Percentiles rank a stretch among this genome's conserved stretches.
Evolutionary conservation across 2,888 invertebrate genomes (phyloP).

Genomic region (Sturmia bella): DNA sequence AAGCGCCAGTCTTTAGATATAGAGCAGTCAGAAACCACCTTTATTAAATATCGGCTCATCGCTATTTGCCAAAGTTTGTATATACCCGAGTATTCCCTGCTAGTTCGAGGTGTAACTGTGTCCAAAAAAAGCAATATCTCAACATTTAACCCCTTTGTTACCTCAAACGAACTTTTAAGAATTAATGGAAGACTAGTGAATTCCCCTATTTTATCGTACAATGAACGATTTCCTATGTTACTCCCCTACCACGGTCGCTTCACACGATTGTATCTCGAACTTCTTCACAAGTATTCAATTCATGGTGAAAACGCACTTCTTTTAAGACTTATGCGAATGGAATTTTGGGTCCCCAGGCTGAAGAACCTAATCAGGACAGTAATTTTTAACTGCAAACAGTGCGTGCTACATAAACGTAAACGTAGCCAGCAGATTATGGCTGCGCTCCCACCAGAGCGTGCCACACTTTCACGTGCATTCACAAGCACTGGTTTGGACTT

Average conservation of each 20-base stretch:
- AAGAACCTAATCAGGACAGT: neutral
- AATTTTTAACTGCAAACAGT: neutral
- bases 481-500: neutral
- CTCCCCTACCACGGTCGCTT: neutral
- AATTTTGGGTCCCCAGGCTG: neutral
- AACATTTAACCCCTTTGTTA: neutral
- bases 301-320: constrained; percentile 16
- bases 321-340: neutral
- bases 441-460: neutral
- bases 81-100: neutral
- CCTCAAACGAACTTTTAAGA: neutral
- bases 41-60: neutral
- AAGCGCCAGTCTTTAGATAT: neutral
- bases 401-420: neutral
- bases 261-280: neutral
- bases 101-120: neutral
- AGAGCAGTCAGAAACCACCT: neutral
- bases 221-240: neutral
- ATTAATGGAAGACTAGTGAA: neutral
- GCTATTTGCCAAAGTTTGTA: neutral
- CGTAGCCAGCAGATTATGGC: constrained; percentile 26
- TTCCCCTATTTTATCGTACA: neutral
- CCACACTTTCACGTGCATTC: constrained; percentile 5
- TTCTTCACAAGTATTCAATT: neutral
- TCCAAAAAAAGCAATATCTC: constrained; percentile 4